These are phyloP conservation scores for Sebastes oblongus DNA, from an alignment of 2,797 vertebrate species.

Conservation along the genomic window DNA sequence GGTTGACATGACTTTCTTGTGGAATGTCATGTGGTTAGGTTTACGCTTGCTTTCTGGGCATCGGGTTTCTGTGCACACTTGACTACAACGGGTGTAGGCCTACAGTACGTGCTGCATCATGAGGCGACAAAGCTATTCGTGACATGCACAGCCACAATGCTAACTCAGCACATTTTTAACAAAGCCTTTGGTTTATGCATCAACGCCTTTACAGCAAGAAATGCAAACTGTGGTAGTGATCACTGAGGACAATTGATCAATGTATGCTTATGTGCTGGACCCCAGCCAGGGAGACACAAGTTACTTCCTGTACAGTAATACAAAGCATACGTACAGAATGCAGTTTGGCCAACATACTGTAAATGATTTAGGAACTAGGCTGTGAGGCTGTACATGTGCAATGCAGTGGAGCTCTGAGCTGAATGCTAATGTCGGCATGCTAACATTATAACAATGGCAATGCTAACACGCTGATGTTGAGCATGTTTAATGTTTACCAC, in stretches of 20 bases:
- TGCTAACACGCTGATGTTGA: neutral
- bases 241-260: conserved; percentile 56
- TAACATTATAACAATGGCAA: neutral
- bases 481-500: neutral
- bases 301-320: neutral
- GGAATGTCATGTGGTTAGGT: conserved; percentile 69
- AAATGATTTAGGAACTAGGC: neutral
- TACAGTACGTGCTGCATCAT: conserved; percentile 48
- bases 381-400: neutral
- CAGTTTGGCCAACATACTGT: neutral
- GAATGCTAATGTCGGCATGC: neutral
- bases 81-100: conserved; percentile 33
- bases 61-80: conserved; percentile 69
- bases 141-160: conserved; percentile 58
- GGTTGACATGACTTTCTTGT: conserved; percentile 67
- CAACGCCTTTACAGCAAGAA: conserved; percentile 63
- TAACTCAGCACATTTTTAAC: conserved; percentile 56
- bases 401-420: neutral
- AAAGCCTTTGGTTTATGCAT: conserved; percentile 37
- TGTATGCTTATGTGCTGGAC: conserved; percentile 47
- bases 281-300: conserved; percentile 9
- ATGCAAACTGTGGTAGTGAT: conserved; percentile 46
- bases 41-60: conserved; percentile 44
- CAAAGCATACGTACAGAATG: neutral
- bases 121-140: conserved; percentile 67